Evolutionary conservation across 2,113 vertebrate species (phyloP), one percentile per base, ranked within the genome.

Genomic region (Antigone vipio): DNA sequence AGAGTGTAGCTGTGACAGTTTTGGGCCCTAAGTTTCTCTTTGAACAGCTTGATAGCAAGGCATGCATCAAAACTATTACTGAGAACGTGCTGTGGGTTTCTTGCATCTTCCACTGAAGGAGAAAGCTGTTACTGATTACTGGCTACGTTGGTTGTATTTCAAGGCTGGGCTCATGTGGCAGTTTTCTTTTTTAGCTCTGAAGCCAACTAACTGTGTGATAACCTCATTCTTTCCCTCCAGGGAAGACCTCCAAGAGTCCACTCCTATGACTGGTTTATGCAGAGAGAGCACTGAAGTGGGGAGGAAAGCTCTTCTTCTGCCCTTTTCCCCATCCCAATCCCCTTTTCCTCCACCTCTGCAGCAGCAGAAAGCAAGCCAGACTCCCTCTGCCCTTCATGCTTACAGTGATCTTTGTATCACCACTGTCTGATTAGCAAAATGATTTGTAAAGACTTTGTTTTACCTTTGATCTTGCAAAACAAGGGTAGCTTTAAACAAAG

Each of bases 391-490:
- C 32, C 40, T 98, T 95, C 95, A 73, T 96, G 95, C 92, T 97
- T 97, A 96, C 81, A 97, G 88, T 59, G 60, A 89, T 97, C 82
- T 97, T 97, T 95, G 96, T 97, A 95, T 97, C 95, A 97, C 89
- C 85, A 59, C 91, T 98, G 97, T 96, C 95, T 97, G 96, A 98
- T 98, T 97, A 98, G 97, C 96, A 97, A 97, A 97, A 97, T 97
- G 92, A 98, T 98, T 95, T 98, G 96, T 97, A 97, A 97, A 98
- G 94, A 91, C 96, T 97, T 91, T 96, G 93, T 97, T 98, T 98
- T 98, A 97, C 97, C 97, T 98, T 97, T 98, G 97, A 98, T 98
- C 98, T 98, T 97, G 88, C 89, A 95, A 97, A 98, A 98, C 95
- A 97, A 97, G 96, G 73, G 83, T 95, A 95, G 96, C 97, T 98